phyloP scores from a whole-genome alignment of 2,113 vertebrate species.

The Coracopsis vasa region DNA sequence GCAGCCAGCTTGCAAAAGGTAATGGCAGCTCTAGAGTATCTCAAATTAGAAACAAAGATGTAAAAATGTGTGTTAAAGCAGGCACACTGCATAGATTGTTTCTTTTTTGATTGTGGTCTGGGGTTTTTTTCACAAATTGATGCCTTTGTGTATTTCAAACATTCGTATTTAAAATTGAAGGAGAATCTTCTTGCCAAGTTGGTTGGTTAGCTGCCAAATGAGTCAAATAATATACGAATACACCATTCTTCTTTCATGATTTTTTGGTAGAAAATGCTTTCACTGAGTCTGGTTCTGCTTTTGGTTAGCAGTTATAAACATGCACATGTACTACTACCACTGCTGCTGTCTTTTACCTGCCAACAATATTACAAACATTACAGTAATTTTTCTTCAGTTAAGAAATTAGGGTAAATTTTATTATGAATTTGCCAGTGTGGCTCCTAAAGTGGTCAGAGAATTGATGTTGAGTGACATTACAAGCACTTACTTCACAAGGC shows the following conservation, averaged over 20 bases:
- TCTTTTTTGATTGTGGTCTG: background rate
- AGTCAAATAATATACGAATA: background rate
- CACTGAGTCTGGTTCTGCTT: background rate
- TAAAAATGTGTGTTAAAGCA: background rate
- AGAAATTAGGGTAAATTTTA: background rate
- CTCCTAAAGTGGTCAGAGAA: background rate
- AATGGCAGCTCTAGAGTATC: background rate
- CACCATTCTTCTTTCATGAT: background rate
- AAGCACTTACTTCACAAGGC: background rate
- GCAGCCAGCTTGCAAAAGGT: background rate
- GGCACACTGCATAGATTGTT: background rate
- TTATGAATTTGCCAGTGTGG: background rate
- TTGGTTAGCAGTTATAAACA: background rate
- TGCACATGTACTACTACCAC: background rate
- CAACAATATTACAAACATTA: background rate
- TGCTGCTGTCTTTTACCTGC: background rate
- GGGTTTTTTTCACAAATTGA: background rate
- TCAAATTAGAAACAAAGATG: background rate
- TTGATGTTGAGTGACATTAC: conserved; percentile 8
- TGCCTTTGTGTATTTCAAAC: background rate
- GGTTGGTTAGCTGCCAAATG: background rate
- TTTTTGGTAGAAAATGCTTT: conserved; percentile 2
- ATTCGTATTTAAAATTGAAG: background rate
- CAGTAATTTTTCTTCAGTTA: background rate
- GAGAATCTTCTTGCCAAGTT: background rate